Evolutionary conservation across 2,113 vertebrate genomes (phyloP), one percentile per base, ranked within the genome.

Genomic region (Narcine bancroftii): DNA sequence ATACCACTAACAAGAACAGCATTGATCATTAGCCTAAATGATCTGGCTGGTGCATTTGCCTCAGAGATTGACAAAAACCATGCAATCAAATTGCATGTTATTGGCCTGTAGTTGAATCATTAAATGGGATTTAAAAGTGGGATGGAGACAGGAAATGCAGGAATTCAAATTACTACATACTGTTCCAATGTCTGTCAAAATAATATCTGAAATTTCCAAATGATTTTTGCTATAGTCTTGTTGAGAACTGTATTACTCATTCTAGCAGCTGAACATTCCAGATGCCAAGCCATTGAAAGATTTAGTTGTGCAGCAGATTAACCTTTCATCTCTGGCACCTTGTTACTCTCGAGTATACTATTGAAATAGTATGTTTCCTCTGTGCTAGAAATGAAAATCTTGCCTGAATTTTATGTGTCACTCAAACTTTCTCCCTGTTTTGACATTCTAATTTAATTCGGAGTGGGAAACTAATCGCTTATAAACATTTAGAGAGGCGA

Each of bases 71-170:
- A 60, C 87, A 69, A 66, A 69, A 69, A 65, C 29, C 39, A 69
- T 47, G 65, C 36, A 91, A 65, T 65, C 89, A 91, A 91, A 71
- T 91, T 91, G 63, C 71, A 69, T 91, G 36, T 91, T 69, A 91
- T 91, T 91, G 66, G 89, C 89, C 29, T 45, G 65, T 71, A 89
- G 85, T 89, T 60, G 65, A 89, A 69, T 91, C 69, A 65, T 60
- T 11, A 89, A 89, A 24, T 42, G 85, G 85, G 85, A 89, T 89
- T 89, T 65, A 66, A 91, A 91, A 91, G 89, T 71, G 42, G 24
- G 65, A 69, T 69, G 89, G 63, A 71, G 71, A 91, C 89, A 91
- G 89, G 89, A 91, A 91, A 91, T 91, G 89, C 89, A 91, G 65
- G 65, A 91, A 69, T 91, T 15, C 63, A 89, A 91, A 91, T 91